phyloP scores from a whole-genome alignment of 2,888 invertebrate species.

The Maniola hyperantus region DNA sequence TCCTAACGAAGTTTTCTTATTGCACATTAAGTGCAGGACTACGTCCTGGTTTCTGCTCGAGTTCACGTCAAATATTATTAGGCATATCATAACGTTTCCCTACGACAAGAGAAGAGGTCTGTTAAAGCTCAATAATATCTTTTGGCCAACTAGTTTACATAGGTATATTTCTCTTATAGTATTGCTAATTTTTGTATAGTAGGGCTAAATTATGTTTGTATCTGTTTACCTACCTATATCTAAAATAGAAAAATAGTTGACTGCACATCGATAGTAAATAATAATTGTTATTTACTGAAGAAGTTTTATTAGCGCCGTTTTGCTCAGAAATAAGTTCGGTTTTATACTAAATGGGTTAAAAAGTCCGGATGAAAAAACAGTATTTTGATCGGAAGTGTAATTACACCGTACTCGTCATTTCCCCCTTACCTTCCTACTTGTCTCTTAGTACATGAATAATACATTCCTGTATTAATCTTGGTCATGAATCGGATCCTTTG shows the following conservation, averaged over 20 bases:
- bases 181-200: no score
- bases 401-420: neutral
- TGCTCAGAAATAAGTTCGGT: no score
- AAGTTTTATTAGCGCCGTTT: no score
- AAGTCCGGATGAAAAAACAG: neutral
- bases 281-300: no score
- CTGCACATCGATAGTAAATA: no score
- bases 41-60: conserved; percentile 9
- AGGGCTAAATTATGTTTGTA: neutral
- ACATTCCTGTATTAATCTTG: conserved; percentile 7
- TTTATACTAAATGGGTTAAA: no score
- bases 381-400: no score
- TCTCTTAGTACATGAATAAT: conserved; percentile 10
- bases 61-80: conserved; percentile 22
- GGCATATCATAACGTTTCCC: conserved; percentile 3
- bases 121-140: conserved; percentile 14
- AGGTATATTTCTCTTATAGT: neutral
- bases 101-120: conserved; percentile 15
- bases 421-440: neutral
- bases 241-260: no score
- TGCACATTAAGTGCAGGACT: conserved; percentile 22
- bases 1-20: neutral
- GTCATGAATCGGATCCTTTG: conserved; percentile 12
- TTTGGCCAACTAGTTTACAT: neutral
- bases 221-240: no score